A percentile compares a stretch with the other conserved stretches of the same genome.
Evolutionary conservation across 2,797 vertebrate genomes (phyloP).

Genomic region (Otus scops): DNA sequence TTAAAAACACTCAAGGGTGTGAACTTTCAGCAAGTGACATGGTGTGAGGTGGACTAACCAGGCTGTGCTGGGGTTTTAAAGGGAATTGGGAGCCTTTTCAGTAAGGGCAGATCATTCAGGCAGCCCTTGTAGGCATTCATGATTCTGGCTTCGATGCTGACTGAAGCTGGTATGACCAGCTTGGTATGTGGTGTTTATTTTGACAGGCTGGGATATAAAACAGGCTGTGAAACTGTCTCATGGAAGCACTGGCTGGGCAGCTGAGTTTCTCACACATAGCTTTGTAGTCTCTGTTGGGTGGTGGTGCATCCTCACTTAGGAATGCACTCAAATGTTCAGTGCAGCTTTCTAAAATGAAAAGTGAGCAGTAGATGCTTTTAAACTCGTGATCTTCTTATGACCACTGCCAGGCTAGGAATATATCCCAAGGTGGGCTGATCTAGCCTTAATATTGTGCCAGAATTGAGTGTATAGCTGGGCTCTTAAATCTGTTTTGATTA

Average conservation of each 20-base stretch:
- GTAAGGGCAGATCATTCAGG: background rate
- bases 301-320: background rate
- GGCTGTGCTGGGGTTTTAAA: background rate
- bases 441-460: rapidly evolving
- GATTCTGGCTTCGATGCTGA: background rate
- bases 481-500: background rate
- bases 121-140: background rate
- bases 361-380: background rate
- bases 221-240: background rate
- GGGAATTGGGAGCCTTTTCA: background rate
- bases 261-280: background rate
- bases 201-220: background rate
- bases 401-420: background rate
- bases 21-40: background rate
- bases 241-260: background rate
- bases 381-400: background rate
- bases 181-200: background rate
- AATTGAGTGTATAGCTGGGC: background rate
- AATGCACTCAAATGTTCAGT: rapidly evolving
- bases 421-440: background rate
- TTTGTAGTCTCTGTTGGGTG: background rate
- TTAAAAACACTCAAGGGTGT: background rate
- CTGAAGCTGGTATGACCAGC: background rate
- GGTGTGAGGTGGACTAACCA: background rate
- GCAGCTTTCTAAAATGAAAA: background rate